A percentile compares a stretch with the other conserved stretches of the same genome.
phyloP scores from a whole-genome alignment of 2,113 vertebrate genomes.

The Patagioenas fasciata region DNA sequence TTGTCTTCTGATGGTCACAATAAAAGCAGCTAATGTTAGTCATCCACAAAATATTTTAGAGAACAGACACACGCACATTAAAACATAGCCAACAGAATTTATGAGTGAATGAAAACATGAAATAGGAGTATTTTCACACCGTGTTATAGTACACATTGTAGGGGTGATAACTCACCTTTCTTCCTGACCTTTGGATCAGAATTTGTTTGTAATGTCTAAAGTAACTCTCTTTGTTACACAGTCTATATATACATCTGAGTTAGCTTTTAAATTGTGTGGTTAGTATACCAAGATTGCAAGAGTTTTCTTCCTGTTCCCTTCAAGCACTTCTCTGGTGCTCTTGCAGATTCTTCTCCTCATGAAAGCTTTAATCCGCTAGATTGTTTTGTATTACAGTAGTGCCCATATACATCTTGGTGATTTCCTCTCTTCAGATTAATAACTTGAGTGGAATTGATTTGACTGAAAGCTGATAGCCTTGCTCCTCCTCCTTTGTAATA shows the following conservation, averaged over 20 bases:
- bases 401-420: background rate
- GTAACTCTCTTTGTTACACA: background rate
- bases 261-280: background rate
- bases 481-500: background rate
- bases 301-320: background rate
- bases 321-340: background rate
- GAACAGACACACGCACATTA: background rate
- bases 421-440: background rate
- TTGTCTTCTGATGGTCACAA: background rate
- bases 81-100: background rate
- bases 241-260: background rate
- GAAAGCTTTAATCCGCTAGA: background rate
- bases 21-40: background rate
- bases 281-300: background rate
- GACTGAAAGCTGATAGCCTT: background rate
- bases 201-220: background rate
- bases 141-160: fast-evolving
- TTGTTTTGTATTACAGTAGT: background rate
- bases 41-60: background rate
- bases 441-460: background rate
- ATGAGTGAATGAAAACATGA: background rate
- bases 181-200: background rate
- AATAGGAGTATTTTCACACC: background rate
- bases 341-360: background rate
- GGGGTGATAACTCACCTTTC: background rate